Evolutionary conservation across 2,888 invertebrate genomes (phyloP), one percentile per base, ranked within the genome.

Genomic region (Lottia scabra): DNA sequence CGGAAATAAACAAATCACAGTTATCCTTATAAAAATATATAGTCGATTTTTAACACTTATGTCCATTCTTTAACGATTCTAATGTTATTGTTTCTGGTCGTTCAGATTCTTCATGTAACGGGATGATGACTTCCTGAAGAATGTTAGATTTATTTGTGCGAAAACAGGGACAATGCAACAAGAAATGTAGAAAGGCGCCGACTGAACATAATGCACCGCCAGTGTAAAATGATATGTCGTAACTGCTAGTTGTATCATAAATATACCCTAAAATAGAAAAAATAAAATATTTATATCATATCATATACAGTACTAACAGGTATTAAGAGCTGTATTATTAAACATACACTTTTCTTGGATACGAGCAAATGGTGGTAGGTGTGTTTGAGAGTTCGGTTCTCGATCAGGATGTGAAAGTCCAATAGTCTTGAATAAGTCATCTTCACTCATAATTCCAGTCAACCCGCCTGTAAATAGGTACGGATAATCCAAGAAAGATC

Each of bases 151-250:
- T 13, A 23, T 13, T 56, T 12, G 70, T 23, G 43, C 68, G 76
- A 65, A 87, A 79, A 76, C 82, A 85, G 4, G 87, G 86, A 30
- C 87, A 70, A 67, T 85, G 86, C 8, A 89, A 80, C 45, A 90
- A 75, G 77, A 90, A 90, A 81, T 96, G 97, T 38, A 96, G 94
- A 23, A 94, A 84, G 0, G 97, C 95, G 13, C 98, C 94, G 12
- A 95, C 89, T 30, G 95, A 92, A 90, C 98, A 95, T 89, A 98
- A 93, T 0, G 92, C 93, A 3, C 96, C 96, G 2, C 98, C 98
- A 92, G 97, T 94, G 87, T 93, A 96, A 91, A 99, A 99, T 15
- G 98, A 95, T 56, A 95, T 93, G 87, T 94, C 93, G 89, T 97
- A 99, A 76, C 93, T 93, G 76, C 93, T 89, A 0, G 98, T 97